Evolutionary conservation across 2,113 vertebrate genomes (phyloP).

Genomic region (Corvus hawaiiensis): DNA sequence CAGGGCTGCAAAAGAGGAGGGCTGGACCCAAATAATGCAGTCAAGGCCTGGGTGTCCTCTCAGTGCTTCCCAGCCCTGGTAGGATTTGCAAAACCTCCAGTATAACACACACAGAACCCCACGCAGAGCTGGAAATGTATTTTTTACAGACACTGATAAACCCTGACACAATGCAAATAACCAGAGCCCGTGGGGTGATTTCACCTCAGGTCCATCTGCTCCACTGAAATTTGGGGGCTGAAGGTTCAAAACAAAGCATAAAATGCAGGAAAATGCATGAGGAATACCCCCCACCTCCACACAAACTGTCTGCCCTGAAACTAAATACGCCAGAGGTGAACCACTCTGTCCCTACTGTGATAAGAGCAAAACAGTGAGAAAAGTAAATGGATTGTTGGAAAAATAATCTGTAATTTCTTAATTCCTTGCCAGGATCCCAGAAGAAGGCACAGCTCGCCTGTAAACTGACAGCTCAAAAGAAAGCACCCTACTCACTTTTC

Average conservation of each 20-base stretch:
- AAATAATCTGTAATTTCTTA: background rate
- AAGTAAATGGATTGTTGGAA: background rate
- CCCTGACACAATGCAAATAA: background rate
- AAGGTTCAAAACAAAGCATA: background rate
- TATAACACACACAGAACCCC: background rate
- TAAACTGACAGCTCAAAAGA: background rate
- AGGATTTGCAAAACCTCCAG: background rate
- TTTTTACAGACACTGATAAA: background rate
- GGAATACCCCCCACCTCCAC: background rate
- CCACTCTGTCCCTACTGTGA: background rate
- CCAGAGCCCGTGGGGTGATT: background rate
- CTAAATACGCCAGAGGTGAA: background rate
- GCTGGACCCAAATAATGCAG: background rate
- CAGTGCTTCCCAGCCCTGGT: background rate
- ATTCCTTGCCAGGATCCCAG: background rate
- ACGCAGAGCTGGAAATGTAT: background rate
- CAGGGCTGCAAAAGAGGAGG: background rate
- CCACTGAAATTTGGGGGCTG: background rate
- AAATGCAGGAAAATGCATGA: background rate
- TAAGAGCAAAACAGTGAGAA: background rate
- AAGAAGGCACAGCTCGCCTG: background rate
- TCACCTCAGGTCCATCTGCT: background rate
- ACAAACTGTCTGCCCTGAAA: background rate
- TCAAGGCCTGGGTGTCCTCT: background rate
- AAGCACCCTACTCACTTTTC: background rate